Conservation (phyloP, 2,113 vertebrate species). For the Steatornis caripensis region DNA sequence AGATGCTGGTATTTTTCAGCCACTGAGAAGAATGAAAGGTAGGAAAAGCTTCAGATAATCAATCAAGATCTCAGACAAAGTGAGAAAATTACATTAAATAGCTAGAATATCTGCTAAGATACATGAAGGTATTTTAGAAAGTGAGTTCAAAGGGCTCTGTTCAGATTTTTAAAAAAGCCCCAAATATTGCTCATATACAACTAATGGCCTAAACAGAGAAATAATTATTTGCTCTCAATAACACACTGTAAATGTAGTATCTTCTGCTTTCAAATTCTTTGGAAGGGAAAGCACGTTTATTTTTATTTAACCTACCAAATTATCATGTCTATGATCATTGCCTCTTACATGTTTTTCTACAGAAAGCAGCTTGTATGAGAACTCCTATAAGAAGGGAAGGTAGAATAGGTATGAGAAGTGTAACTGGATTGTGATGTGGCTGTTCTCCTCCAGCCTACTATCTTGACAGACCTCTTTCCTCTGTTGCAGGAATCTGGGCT, state of each 20-base stretch:
- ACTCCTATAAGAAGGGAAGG: neutral
- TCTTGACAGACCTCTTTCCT: neutral
- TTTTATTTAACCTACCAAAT: neutral
- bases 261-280: neutral
- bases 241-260: neutral
- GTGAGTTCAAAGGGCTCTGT: neutral
- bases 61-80: neutral
- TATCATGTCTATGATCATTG: neutral
- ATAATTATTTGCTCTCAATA: neutral
- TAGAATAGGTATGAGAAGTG: neutral
- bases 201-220: neutral
- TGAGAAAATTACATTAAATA: neutral
- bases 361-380: neutral
- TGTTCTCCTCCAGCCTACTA: neutral
- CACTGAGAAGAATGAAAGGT: neutral
- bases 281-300: neutral
- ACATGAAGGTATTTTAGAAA: neutral
- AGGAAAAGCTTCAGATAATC: neutral
- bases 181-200: neutral
- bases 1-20: neutral
- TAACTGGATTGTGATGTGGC: neutral
- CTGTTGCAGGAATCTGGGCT: conserved; percentile 78
- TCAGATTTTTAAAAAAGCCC: neutral
- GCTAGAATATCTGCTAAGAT: neutral
- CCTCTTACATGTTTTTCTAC: neutral